Percentiles rank a stretch among this genome's conserved stretches.
Evolutionary conservation across 1,140 invertebrate genomes (phyloP).

Genomic region (Lepidurus couesii): DNA sequence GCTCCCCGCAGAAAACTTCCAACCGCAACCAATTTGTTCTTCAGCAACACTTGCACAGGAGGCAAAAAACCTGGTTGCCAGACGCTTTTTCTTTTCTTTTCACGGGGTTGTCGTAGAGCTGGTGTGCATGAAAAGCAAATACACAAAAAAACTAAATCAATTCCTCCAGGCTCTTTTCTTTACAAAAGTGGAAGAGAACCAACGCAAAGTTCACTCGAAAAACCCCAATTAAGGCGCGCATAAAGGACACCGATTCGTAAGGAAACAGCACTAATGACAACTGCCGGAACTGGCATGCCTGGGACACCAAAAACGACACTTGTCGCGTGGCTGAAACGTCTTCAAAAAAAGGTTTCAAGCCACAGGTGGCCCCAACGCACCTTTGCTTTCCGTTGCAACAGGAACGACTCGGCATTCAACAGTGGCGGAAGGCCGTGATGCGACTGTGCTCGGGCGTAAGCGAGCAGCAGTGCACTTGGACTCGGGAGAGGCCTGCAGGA

Average conservation of each 20-base stretch:
- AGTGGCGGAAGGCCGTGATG: neutral
- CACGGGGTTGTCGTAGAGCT: too few species aligned
- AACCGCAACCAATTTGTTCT: neutral
- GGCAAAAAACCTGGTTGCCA: too few species aligned
- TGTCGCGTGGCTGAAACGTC: neutral
- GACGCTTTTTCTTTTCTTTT: too few species aligned
- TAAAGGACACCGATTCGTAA: too few species aligned
- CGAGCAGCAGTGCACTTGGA: neutral
- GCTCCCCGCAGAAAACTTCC: neutral
- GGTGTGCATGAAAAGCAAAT: too few species aligned
- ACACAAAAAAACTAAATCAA: too few species aligned
- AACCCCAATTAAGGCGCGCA: too few species aligned
- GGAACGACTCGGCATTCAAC: neutral
- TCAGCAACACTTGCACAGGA: neutral
- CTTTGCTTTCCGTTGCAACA: neutral
- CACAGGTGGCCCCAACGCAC: neutral
- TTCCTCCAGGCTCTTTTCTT: too few species aligned
- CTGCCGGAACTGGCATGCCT: neutral
- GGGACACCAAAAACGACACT: neutral
- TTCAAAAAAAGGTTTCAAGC: constrained; percentile 7
- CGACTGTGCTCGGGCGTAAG: neutral
- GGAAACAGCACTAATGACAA: too few species aligned
- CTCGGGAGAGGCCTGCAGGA: neutral
- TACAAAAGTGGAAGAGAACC: too few species aligned
- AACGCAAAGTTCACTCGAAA: too few species aligned